Conservation (phyloP, 2,113 vertebrate genomes). For the Rhabdomys dilectus region DNA sequence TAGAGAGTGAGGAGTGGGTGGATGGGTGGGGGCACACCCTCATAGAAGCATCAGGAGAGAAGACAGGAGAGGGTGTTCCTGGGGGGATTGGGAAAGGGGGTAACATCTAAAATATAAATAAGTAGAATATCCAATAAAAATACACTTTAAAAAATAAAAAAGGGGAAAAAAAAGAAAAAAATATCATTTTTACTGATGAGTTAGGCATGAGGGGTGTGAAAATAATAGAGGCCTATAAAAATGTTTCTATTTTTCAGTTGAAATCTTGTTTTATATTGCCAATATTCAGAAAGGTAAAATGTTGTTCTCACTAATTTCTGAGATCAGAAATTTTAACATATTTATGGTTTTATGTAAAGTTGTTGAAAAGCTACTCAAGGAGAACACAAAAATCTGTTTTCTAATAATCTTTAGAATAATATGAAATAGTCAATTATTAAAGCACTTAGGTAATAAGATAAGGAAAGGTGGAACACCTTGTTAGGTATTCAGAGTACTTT, state of each 20-base stretch:
- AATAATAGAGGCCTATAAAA: background rate
- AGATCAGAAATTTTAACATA: background rate
- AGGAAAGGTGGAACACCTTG: background rate
- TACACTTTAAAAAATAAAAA: no score
- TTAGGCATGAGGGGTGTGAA: background rate
- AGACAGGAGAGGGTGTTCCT: no score
- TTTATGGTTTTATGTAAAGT: constrained; percentile 19
- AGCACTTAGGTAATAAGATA: background rate
- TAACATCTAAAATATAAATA: no score
- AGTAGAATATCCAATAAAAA: no score
- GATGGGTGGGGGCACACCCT: no score
- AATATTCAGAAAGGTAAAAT: background rate
- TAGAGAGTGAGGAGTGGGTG: no score
- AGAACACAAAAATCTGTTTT: background rate
- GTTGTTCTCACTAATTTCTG: background rate
- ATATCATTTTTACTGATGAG: background rate
- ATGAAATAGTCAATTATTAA: background rate
- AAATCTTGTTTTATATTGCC: background rate
- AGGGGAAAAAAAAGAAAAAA: background rate
- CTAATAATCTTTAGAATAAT: background rate
- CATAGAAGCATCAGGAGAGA: no score
- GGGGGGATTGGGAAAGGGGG: no score
- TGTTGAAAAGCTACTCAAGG: background rate
- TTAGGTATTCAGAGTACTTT: constrained; percentile 18
- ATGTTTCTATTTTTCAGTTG: background rate